Base-by-base conservation (phyloP, 1,140 invertebrate species). In the Chrysomallon squamiferum region DNA sequence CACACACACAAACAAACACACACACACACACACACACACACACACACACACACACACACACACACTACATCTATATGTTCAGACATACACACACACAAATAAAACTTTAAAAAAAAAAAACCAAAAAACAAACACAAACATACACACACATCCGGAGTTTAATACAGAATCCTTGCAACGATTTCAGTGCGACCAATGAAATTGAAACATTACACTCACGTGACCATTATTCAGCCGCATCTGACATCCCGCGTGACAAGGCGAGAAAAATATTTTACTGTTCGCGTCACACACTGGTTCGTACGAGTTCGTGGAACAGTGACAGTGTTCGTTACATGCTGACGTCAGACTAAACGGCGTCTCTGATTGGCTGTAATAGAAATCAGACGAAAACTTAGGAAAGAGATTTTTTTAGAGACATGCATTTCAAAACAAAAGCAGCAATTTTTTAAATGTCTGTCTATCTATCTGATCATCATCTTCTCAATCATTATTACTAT, bases 221-320 rank as follows among this genome's bases (percentile, higher is more conserved):
- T 38, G 35, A 54, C 66, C 32, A 18, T 50, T 18, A 56, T 38
- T 57, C 15, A 35, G 35, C 25, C 62, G 20, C 6, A n/a, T 18
- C 11, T 30, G 92, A 85, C 95, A 97, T 15, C 95, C 95, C 45
- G 95, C 95, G 87, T 95, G 93, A 85, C 95, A 97, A 6, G 95
- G 94, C 41, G 91, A 92, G 78, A 92, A 93, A 86, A 96, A 97
- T 3, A 94, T 95, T 49, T 95, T 88, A 11, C 95, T 93, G 45
- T 83, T 76, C 6, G 71, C 62, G 20, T 84, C 84, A 74, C 87
- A 87, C 3, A 87, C 75, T 0, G 86, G 87, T 43, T 84, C 82
- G 64, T 85, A 87, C 2, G 95, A 92, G 68, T 92, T 92, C 82
- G 92, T 85, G 45, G 91, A 90, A 84, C 95, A 97, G 71, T 66